phyloP scores from a whole-genome alignment of 1,140 invertebrate genomes.

The Plutomurus gul region DNA sequence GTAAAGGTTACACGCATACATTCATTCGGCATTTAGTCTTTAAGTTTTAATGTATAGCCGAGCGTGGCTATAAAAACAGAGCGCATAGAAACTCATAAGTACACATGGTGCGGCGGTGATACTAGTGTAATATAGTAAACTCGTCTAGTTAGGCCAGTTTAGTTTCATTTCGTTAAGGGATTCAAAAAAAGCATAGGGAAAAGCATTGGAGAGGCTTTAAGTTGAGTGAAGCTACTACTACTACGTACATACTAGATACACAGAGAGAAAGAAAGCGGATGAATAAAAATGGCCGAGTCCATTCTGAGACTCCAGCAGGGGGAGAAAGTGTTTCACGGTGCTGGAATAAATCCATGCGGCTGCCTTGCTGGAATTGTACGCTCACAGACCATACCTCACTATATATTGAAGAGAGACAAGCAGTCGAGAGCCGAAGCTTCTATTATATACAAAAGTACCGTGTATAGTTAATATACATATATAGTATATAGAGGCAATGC shows the following conservation, averaged over 20 bases:
- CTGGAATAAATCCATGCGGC: slow-evolving; percentile 35
- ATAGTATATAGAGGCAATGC: too few species aligned
- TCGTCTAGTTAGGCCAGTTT: too few species aligned
- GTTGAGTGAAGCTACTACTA: too few species aligned
- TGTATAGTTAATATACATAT: not conserved
- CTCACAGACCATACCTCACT: too few species aligned
- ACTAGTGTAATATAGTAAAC: too few species aligned
- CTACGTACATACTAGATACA: not conserved
- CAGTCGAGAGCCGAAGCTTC: slow-evolving; percentile 8
- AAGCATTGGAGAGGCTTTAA: slow-evolving; percentile 21
- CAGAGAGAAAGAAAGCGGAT: slow-evolving; percentile 47
- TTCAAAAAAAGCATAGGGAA: slow-evolving; percentile 16
- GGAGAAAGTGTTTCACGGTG: slow-evolving; percentile 18
- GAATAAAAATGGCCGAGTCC: slow-evolving; percentile 53
- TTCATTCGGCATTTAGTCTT: not conserved
- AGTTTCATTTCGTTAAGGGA: not conserved
- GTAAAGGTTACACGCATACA: not conserved
- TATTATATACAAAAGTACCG: not conserved
- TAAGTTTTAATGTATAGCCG: not conserved
- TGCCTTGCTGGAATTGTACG: too few species aligned
- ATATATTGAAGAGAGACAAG: too few species aligned
- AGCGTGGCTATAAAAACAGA: too few species aligned
- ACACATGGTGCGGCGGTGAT: too few species aligned
- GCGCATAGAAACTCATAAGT: too few species aligned
- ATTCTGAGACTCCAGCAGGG: slow-evolving; percentile 30